Evolutionary conservation across 2,888 invertebrate species (phyloP).

Genomic region (Temnothorax unifasciatus): DNA sequence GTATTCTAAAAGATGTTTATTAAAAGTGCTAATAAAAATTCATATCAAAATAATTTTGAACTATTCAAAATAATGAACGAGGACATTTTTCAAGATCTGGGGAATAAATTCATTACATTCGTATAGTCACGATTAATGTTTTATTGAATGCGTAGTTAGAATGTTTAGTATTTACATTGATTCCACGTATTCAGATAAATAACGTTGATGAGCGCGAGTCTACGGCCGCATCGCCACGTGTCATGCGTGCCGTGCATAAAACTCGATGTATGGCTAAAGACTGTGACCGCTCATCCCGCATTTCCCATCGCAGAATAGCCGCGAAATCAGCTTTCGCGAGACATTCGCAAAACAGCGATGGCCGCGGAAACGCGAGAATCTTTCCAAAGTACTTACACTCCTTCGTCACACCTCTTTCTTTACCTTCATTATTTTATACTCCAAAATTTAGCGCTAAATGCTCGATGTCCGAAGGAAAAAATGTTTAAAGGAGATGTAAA

Average conservation of each 20-base stretch:
- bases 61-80: neutral
- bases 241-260: slow-evolving; percentile 52
- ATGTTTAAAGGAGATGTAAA: neutral
- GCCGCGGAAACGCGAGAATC: neutral
- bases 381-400: slow-evolving; percentile 9
- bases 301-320: slow-evolving; percentile 30
- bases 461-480: neutral
- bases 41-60: neutral
- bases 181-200: slow-evolving; percentile 72
- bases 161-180: slow-evolving; percentile 76
- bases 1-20: neutral
- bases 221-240: slow-evolving; percentile 25
- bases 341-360: slow-evolving; percentile 3
- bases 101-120: neutral
- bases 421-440: slow-evolving; percentile 1
- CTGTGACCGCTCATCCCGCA: slow-evolving; percentile 15
- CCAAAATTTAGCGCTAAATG: neutral
- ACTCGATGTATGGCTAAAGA: slow-evolving; percentile 34
- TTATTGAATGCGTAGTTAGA: slow-evolving; percentile 74
- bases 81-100: neutral
- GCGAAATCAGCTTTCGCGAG: slow-evolving; percentile 25
- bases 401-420: neutral
- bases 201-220: slow-evolving; percentile 56
- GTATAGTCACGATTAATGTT: slow-evolving; percentile 71
- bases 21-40: slow-evolving; percentile 12